Percentiles rank a stretch among this genome's conserved stretches.
Conservation (phyloP, 1,140 invertebrate genomes). For the Metopolophium dirhodum region DNA sequence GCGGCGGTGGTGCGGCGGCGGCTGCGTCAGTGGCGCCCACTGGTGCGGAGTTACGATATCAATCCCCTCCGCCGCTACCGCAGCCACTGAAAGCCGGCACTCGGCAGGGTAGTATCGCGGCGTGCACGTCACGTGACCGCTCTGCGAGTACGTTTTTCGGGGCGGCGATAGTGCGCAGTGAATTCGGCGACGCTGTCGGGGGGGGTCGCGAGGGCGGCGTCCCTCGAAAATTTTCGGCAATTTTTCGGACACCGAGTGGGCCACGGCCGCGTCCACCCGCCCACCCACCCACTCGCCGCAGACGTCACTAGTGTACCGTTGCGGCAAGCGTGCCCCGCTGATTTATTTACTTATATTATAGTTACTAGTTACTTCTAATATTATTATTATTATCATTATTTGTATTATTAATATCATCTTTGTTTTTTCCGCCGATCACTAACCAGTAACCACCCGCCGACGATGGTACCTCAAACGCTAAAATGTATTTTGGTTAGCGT, state of each 20-base stretch:
- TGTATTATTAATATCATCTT: not conserved
- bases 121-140: constrained; percentile 24
- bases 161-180: constrained; percentile 6
- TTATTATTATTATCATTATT: not conserved
- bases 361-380: no score
- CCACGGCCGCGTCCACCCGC: no score
- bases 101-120: not conserved
- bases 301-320: not conserved
- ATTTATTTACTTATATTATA: not conserved
- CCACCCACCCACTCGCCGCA: no score
- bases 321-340: no score
- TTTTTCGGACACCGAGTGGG: not conserved
- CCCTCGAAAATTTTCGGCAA: not conserved
- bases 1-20: constrained; percentile 12
- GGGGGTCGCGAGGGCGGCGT: not conserved
- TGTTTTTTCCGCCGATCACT: not conserved
- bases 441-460: no score
- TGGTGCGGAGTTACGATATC: not conserved
- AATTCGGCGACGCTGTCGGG: not conserved
- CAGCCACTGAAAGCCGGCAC: no score
- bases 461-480: not conserved
- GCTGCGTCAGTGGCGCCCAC: constrained; percentile 11
- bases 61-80: not conserved
- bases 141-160: not conserved
- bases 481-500: not conserved